Evolutionary conservation across 2,113 vertebrate genomes (phyloP).

Genomic region (Coptodon rendalli): DNA sequence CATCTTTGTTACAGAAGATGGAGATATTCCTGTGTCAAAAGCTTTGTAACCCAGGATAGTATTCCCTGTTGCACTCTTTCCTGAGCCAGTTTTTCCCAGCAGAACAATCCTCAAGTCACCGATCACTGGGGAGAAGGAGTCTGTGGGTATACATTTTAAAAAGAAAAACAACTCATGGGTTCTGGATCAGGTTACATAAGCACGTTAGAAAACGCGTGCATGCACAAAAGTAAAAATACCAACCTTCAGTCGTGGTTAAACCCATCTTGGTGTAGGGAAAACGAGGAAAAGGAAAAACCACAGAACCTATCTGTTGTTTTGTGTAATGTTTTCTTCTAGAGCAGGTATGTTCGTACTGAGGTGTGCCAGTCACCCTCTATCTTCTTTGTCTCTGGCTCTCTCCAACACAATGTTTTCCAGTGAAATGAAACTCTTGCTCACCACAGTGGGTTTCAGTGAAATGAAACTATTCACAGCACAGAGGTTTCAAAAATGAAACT

Average conservation of each 20-base stretch:
- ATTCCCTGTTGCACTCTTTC: conserved; percentile 58
- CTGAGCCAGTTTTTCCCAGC: conserved; percentile 45
- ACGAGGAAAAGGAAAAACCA: background rate
- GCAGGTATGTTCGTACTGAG: accelerated
- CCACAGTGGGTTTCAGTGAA: background rate
- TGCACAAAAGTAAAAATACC: background rate
- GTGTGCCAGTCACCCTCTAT: background rate
- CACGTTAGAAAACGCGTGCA: accelerated
- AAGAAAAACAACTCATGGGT: accelerated
- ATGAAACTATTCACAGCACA: background rate
- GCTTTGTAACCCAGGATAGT: conserved; percentile 18
- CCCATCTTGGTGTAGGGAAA: background rate
- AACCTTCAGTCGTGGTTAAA: background rate
- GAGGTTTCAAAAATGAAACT: background rate
- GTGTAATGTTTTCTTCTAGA: background rate
- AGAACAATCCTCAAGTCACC: background rate
- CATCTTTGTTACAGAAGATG: background rate
- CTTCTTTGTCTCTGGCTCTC: accelerated
- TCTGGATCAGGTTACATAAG: background rate
- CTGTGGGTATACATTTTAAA: background rate
- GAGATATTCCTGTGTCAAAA: background rate
- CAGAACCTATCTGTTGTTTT: background rate
- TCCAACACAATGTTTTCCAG: background rate
- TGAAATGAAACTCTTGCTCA: background rate
- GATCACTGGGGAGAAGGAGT: background rate